A percentile compares a stretch with the other conserved stretches of the same genome.
Evolutionary conservation across 2,797 vertebrate species (phyloP).

Genomic region (Anguilla anguilla): DNA sequence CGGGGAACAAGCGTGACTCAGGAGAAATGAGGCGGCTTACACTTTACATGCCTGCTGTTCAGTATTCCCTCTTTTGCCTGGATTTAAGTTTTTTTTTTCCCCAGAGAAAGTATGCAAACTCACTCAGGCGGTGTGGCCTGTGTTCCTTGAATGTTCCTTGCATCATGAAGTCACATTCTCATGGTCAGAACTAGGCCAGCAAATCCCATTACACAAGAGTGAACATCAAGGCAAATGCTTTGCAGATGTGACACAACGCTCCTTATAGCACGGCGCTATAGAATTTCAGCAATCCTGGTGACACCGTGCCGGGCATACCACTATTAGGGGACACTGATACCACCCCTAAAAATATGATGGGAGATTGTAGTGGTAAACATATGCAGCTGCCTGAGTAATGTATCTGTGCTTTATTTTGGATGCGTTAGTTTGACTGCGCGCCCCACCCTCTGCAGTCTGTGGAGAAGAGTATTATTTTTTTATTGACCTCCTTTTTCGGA

Average conservation of each 20-base stretch:
- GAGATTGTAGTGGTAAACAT: slow-evolving; percentile 12
- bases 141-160: neutral
- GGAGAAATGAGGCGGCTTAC: neutral
- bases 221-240: neutral
- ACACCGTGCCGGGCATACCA: neutral
- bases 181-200: neutral
- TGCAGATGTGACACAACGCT: neutral
- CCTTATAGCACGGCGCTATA: neutral
- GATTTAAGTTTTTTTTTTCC: neutral
- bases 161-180: neutral
- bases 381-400: neutral
- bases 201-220: neutral
- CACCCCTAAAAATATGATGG: slow-evolving; percentile 6
- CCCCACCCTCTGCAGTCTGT: neutral
- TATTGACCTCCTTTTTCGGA: neutral
- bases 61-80: neutral
- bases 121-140: neutral
- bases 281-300: neutral
- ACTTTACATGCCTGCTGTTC: no score
- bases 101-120: neutral
- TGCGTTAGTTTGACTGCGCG: neutral
- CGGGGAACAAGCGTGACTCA: neutral
- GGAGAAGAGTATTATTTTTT: neutral
- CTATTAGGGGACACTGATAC: neutral
- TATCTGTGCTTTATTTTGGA: neutral